Percentiles rank a stretch among this genome's conserved stretches.
Evolutionary conservation across 1,140 invertebrate species (phyloP).

Genomic region (Apis cerana): DNA sequence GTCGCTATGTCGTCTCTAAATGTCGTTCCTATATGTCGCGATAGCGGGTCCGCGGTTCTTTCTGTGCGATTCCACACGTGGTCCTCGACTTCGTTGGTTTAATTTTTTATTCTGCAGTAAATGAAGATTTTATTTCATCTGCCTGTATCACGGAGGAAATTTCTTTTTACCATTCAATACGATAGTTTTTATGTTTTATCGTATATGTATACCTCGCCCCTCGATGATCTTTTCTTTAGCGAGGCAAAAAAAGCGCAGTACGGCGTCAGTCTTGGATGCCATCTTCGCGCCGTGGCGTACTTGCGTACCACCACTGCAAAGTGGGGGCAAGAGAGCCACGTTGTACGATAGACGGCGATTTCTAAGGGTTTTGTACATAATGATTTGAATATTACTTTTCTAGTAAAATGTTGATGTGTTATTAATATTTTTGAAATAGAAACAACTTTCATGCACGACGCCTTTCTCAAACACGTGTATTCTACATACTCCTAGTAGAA

Average conservation of each 20-base stretch:
- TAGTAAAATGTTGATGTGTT: conserved; percentile 5
- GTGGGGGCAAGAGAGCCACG: conserved; percentile 69
- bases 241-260: conserved; percentile 64
- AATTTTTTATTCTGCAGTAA: conserved; percentile 9
- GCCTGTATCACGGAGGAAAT: background rate
- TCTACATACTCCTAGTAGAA: conserved; percentile 40
- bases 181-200: background rate
- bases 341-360: conserved; percentile 62
- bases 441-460: conserved; percentile 25
- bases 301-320: conserved; percentile 61
- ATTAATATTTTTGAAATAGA: background rate
- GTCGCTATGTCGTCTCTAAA: conserved; percentile 12
- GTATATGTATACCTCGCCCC: conserved; percentile 36
- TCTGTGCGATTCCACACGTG: conserved; percentile 69
- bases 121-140: background rate
- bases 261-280: conserved; percentile 79
- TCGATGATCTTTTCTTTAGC: conserved; percentile 45
- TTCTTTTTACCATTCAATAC: background rate
- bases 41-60: conserved; percentile 38
- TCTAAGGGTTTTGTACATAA: conserved; percentile 28
- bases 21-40: conserved; percentile 5
- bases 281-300: conserved; percentile 76
- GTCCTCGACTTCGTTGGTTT: conserved; percentile 52
- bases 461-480: conserved; percentile 57
- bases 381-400: conserved; percentile 13